Percentiles rank a stretch among this genome's conserved stretches.
phyloP scores from a whole-genome alignment of 2,113 vertebrate genomes.

The Xenus cinereus region DNA sequence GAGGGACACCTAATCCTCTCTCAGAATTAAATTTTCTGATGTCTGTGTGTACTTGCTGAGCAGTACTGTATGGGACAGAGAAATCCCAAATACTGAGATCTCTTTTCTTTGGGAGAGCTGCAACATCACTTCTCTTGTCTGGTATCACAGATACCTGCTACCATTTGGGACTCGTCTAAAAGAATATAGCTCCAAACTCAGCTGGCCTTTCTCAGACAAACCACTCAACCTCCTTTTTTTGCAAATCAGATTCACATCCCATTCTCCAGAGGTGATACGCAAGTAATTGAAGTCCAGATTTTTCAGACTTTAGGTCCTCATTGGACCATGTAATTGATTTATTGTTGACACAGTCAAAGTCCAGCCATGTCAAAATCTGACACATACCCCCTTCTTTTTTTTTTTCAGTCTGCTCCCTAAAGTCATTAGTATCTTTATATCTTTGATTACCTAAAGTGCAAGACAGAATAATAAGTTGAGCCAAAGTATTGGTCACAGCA shows the following conservation, averaged over 20 bases:
- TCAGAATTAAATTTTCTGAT: neutral
- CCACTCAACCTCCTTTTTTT: neutral
- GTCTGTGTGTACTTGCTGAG: neutral
- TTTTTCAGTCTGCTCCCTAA: neutral
- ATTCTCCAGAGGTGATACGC: neutral
- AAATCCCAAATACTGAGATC: neutral
- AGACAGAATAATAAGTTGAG: neutral
- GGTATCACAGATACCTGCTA: neutral
- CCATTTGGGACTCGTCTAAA: neutral
- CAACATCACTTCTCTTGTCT: neutral
- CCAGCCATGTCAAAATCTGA: neutral
- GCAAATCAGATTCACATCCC: neutral
- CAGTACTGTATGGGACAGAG: neutral
- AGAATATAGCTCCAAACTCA: neutral
- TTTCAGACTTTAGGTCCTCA: neutral
- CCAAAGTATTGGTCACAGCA: neutral
- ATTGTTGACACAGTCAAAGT: neutral
- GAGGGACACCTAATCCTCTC: neutral
- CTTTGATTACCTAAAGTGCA: neutral
- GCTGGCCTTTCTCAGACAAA: neutral
- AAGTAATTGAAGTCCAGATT: neutral
- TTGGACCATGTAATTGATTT: neutral
- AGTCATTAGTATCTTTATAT: neutral
- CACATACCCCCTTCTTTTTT: accelerated
- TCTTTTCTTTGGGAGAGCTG: neutral